Evolutionary conservation across 2,888 invertebrate species (phyloP), one percentile per base, ranked within the genome.

Genomic region (Polydrusus tereticollis): DNA sequence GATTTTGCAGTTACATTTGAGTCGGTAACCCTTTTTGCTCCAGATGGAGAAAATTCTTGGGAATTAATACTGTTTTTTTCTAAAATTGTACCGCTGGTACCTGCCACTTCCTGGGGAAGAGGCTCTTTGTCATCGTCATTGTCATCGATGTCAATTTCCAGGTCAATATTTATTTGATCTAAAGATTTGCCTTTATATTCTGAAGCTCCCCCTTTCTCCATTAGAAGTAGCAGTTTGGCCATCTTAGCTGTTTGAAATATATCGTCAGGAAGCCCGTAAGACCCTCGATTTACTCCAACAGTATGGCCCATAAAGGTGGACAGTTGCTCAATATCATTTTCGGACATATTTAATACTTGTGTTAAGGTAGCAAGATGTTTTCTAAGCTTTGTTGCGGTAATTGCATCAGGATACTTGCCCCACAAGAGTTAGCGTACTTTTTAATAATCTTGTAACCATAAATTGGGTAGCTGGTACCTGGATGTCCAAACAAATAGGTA

Each of bases 251-350:
- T 78, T 62, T 77, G 77, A 64, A 76, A 78, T 36, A 75, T 21
- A 38, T 70, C 72, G 21, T 68, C 65, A 3, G 72, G 75, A 8
- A 73, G 26, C n/a, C 76, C 23, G 45, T 76, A 77, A 1, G 70
- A 70, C 10, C 47, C 20, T 52, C 43, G 43, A 59, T 78, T 77
- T 14, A 78, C 66, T 12, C 69, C 72, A n/a, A 64, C 0, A 16
- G 77, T 77, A 55, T 77, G 77, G 3, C 78, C 77, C 75, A 78
- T 79, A 52, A 78, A 79, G 1, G 72, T 70, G 3, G 78, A 65
- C 8, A 78, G 38, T 47, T 79, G 77, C 47, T 78, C 77, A 1
- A 77, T 33, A 10, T 78, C 77, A 20, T 69, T 72, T 14, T 76
- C 74, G 20, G 65, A 47, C 69, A 78, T 58, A 38, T 71, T 75